Conservation (phyloP, 2,888 invertebrate genomes). For the Tetragonisca angustula region DNA sequence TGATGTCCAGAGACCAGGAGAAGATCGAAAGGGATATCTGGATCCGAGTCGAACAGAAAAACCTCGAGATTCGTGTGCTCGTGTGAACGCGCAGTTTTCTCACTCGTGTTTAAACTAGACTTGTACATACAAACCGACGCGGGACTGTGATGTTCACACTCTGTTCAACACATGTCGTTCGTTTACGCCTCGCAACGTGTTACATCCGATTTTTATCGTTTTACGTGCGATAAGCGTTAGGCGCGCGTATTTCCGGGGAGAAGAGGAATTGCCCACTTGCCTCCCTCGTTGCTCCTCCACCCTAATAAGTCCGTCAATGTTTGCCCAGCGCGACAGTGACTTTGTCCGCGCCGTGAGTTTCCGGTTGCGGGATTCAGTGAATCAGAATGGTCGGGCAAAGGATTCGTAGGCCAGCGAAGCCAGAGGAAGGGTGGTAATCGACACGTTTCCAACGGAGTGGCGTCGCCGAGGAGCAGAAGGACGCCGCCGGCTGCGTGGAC, state of each 20-base stretch:
- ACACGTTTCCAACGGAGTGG: conserved; percentile 25
- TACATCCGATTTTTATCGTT: background rate
- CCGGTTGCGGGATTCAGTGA: conserved; percentile 54
- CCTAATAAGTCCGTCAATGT: conserved; percentile 46
- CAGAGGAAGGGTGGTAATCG: conserved; percentile 43
- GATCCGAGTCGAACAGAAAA: conserved; percentile 1
- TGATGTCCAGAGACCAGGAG: background rate
- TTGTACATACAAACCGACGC: background rate
- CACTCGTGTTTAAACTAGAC: conserved; percentile 1
- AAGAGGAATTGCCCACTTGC: too few relatives aligned
- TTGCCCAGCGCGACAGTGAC: conserved; percentile 48
- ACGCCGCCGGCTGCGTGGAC: conserved; percentile 27
- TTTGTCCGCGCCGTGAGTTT: conserved; percentile 38
- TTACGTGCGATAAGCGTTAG: background rate
- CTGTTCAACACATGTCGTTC: conserved; percentile 13
- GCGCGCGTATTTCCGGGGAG: conserved; percentile 1
- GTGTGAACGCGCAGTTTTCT: background rate
- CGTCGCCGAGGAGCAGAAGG: conserved; percentile 36
- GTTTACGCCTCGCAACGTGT: background rate
- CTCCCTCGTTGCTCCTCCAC: background rate
- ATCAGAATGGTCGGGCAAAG: conserved; percentile 61
- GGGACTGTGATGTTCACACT: conserved; percentile 4
- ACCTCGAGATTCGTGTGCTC: background rate
- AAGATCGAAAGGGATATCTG: background rate
- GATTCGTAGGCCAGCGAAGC: conserved; percentile 37